phyloP scores from a whole-genome alignment of 2,888 invertebrate genomes.

The Amiota communis region DNA sequence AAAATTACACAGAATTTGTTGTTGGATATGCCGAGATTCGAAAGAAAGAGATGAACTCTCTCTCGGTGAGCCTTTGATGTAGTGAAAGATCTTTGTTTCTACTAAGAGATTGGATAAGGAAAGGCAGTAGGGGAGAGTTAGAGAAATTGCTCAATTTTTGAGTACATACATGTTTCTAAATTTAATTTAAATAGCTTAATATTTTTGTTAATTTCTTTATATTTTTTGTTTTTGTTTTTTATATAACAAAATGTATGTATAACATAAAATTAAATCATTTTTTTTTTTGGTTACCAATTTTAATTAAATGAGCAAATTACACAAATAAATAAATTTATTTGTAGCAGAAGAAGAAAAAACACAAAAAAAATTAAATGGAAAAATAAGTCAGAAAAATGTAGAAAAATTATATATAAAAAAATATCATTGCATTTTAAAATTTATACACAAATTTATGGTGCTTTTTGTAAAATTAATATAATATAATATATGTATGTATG shows the following conservation, averaged over 20 bases:
- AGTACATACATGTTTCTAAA: no score
- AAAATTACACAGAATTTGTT: no score
- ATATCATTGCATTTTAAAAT: slow-evolving; percentile 49
- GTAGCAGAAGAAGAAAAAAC: slow-evolving; percentile 34
- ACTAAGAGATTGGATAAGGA: no score
- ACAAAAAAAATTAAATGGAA: background rate
- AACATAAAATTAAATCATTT: background rate
- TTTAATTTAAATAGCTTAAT: no score
- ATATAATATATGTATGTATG: background rate
- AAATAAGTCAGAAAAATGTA: background rate
- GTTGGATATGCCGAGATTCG: no score
- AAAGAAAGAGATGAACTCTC: no score
- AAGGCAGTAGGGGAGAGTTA: no score
- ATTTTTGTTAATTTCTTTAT: no score
- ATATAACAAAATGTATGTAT: background rate
- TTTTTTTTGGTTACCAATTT: slow-evolving; percentile 44
- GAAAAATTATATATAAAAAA: slow-evolving; percentile 40
- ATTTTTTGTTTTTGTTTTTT: background rate
- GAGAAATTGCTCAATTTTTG: no score
- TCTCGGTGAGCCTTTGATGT: no score
- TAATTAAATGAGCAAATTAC: slow-evolving; percentile 51
- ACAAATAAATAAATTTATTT: slow-evolving; percentile 44
- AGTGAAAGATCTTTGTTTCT: no score
- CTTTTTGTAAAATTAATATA: slow-evolving; percentile 36
- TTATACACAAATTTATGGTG: slow-evolving; percentile 16